These are phyloP conservation scores for Eufriesea mexicana DNA, from an alignment of 1,140 invertebrate genomes.

Conservation along the genomic window DNA sequence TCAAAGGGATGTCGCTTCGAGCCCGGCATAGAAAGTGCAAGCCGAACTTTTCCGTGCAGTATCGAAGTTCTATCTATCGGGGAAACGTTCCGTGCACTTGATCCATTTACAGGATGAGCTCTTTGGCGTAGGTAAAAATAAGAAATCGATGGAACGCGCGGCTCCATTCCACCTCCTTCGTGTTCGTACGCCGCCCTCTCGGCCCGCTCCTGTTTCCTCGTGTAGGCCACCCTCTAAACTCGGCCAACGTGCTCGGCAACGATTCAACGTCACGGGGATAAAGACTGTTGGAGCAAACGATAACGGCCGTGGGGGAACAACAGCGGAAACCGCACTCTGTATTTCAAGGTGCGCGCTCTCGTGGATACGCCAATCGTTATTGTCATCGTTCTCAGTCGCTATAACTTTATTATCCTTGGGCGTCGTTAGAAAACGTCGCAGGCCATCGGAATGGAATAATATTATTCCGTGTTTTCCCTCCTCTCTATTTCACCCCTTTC, in stretches of 20 bases:
- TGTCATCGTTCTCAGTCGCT: conserved; percentile 25
- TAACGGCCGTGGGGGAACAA: conserved; percentile 48
- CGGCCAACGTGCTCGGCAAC: conserved; percentile 15
- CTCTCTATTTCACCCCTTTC: not conserved
- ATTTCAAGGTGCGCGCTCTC: conserved; percentile 45
- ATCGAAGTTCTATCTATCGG: conserved; percentile 36
- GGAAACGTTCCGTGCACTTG: conserved; percentile 56
- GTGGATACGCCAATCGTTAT: conserved; percentile 42
- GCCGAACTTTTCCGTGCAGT: conserved; percentile 6
- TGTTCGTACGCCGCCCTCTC: not conserved
- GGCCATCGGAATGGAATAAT: conserved; percentile 32
- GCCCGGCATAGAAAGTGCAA: conserved; percentile 20
- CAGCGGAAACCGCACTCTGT: conserved; percentile 30
- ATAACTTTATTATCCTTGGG: conserved; percentile 50
- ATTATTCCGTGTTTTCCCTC: conserved; percentile 20
- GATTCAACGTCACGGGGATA: conserved; percentile 36
- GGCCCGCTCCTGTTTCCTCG: not conserved
- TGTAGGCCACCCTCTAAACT: not conserved
- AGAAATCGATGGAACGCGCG: conserved; percentile 56
- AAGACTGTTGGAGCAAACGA: conserved; percentile 57
- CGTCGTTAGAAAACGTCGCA: conserved; percentile 10
- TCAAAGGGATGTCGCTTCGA: conserved; percentile 26
- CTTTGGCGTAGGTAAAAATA: conserved; percentile 57
- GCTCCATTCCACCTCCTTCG: not conserved
- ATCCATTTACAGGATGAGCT: conserved; percentile 62